Conservation (phyloP, 2,797 vertebrate species). For the Orestias chungarensis region DNA sequence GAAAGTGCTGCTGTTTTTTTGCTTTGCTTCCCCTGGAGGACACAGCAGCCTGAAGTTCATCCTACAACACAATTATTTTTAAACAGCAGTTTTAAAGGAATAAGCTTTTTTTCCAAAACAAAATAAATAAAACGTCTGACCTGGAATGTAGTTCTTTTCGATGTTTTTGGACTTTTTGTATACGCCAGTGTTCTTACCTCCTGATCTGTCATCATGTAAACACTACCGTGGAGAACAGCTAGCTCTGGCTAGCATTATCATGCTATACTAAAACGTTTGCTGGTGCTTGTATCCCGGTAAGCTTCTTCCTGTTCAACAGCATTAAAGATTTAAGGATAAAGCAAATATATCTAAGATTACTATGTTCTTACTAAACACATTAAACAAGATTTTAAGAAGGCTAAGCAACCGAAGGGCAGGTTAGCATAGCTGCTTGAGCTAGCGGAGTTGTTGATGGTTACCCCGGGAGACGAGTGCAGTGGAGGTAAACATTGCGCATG, state of each 20-base stretch:
- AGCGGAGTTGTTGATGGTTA: constrained; percentile 63
- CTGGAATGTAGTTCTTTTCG: constrained; percentile 89
- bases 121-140: constrained; percentile 57
- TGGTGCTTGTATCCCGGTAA: neutral
- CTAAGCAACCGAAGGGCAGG: neutral
- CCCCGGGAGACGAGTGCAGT: constrained; percentile 65
- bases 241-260: constrained; percentile 28
- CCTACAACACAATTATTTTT: constrained; percentile 66
- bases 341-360: neutral
- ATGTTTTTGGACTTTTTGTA: constrained; percentile 83
- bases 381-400: neutral
- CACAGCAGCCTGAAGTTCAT: constrained; percentile 84
- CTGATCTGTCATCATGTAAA: constrained; percentile 76
- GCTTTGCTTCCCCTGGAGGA: constrained; percentile 76
- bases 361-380: neutral
- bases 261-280: constrained; percentile 35
- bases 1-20: constrained; percentile 66
- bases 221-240: constrained; percentile 1
- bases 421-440: neutral
- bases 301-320: neutral
- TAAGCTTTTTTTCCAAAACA: neutral
- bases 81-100: neutral
- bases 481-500: constrained; percentile 51
- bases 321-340: neutral
- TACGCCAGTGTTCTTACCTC: constrained; percentile 81